These are phyloP conservation scores for Agelaius tricolor DNA, from an alignment of 2,113 vertebrate genomes.

Conservation along the genomic window DNA sequence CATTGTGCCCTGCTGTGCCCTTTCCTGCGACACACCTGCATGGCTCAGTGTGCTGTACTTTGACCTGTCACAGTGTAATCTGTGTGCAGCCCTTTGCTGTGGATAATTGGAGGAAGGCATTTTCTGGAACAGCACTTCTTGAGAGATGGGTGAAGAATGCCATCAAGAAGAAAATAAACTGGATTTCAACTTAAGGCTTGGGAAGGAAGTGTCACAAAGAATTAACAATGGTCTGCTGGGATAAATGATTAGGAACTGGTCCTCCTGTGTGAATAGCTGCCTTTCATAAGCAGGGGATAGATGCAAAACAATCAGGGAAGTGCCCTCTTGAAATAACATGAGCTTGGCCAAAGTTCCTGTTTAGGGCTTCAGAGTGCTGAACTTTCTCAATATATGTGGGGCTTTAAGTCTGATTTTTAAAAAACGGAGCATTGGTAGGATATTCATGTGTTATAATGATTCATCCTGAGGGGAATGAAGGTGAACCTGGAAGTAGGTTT, in stretches of 20 bases:
- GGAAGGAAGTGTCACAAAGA: not conserved
- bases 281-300: not conserved
- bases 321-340: not conserved
- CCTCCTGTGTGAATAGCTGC: not conserved
- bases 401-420: not conserved
- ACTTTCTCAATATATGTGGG: not conserved
- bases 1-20: fast-evolving
- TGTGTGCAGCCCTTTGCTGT: not conserved
- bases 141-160: not conserved
- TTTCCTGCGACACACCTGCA: not conserved
- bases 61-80: not conserved
- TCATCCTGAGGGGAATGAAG: not conserved
- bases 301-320: not conserved
- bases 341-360: not conserved
- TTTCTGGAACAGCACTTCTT: not conserved
- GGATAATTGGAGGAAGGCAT: not conserved
- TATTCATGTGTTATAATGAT: not conserved
- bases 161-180: not conserved
- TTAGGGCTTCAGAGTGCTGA: not conserved
- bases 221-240: not conserved
- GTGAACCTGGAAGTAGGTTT: not conserved
- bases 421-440: not conserved
- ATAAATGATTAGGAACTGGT: not conserved
- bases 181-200: not conserved
- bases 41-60: not conserved